Evolutionary conservation across 2,797 vertebrate genomes (phyloP), one percentile per base, ranked within the genome.

Genomic region (Myiothlypis coronata): DNA sequence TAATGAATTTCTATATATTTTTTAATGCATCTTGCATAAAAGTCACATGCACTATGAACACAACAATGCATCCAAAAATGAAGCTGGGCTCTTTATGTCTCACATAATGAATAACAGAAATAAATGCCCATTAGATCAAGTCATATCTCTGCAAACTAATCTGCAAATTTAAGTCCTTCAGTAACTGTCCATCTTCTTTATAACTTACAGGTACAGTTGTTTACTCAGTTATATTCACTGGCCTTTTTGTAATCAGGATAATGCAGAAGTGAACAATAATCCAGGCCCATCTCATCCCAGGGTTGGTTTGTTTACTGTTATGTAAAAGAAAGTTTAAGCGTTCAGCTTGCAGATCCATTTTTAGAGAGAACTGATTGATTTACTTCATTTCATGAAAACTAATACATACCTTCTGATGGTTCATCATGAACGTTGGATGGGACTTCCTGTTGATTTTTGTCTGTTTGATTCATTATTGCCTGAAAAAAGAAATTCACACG

Each of bases 391-490:
- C n/a, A 88, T 15, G 26, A 60, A 65, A 86, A 78, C 12, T 8
- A 76, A 80, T 56, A 97, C 96, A 52, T 98, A 98, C 98, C 98
- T 97, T 98, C 97, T 95, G 96, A 97, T 87, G 98, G 98, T 77
- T 99, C 98, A 93, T 99, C 98, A 35, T 97, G 98, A 89, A 98
- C 97, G 89, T 98, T 98, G 63, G 98, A 97, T 91, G 98, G 98
- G 68, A 98, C 92, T 86, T 99, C 99, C 90, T 98, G 97, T 83
- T 98, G 98, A 95, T 96, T 98, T 97, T 98, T 98, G 96, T 98
- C 98, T 5, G 82, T 97, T 98, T 99, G 98, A 97, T 98, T 99
- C 99, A 99, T 99, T 96, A 97, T 98, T 85, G 83, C 97, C 98
- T 98, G 97, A 93, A 93, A 95, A 96, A 89, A 96, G 23, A 97